Base-by-base conservation (phyloP, 2,888 invertebrate genomes). In the Acanthococcus lagerstroemiae region DNA sequence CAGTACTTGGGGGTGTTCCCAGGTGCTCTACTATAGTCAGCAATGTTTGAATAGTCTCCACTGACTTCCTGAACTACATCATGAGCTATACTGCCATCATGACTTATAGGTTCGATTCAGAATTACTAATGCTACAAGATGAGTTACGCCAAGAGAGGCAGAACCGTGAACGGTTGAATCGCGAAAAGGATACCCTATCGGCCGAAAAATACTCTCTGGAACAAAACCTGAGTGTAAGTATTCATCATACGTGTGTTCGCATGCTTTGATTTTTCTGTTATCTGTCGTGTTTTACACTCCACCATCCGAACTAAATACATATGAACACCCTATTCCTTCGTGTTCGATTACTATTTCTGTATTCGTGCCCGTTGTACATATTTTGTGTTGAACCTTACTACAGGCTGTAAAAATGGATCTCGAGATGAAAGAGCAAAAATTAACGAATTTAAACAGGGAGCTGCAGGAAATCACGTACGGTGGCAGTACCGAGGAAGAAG, bases 191-290 rank as follows among this genome's bases (percentile, higher is more conserved):
- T 76, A 83, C 89, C 68, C 83, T 88, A 25, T 81, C 86, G 72
- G 87, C 91, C 3, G 92, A 94, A 75, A 93, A 92, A 74, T 92
- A 87, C 74, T 84, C 88, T 3, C 77, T 92, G 60, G 94, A 95
- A 74, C 91, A 92, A 77, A 84, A 84, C 73, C 80, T 94, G 72
- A 86, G 89, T 75, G 91, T 91, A 77, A 82, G 84, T 78, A 44
- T 58, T 58, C n/a, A 37, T 37, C n/a, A 9, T 37, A 3, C 37
- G 48, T 9, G 9, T 48, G 17, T 19, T 9, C n/a, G n/a, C n/a
- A n/a, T n/a, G n/a, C n/a, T n/a, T n/a, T n/a, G n/a, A n/a, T n/a
- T n/a, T n/a, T 48, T 21, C 19, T 48, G 17, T n/a, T 21, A 9
- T 4, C 48, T 19, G 21, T 19, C 48, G 7, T n/a, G 2, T 48